These are phyloP conservation scores for Molothrus ater DNA, from an alignment of 2,797 vertebrate genomes.

Conservation along the genomic window DNA sequence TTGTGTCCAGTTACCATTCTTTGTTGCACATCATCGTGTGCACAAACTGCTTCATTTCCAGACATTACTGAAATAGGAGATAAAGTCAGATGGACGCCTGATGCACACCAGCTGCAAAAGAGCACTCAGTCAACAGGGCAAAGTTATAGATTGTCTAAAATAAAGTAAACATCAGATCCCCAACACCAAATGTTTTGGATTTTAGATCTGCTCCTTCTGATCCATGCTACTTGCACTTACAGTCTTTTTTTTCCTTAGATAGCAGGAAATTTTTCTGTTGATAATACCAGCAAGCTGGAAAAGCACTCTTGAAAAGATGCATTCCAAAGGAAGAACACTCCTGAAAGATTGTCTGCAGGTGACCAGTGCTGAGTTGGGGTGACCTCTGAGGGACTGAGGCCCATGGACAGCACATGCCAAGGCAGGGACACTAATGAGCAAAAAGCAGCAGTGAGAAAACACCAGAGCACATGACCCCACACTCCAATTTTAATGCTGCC, in stretches of 20 bases:
- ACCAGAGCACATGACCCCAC: neutral
- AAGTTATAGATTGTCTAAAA: neutral
- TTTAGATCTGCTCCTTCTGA: neutral
- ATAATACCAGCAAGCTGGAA: neutral
- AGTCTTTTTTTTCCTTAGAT: neutral
- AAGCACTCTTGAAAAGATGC: neutral
- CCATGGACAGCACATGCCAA: neutral
- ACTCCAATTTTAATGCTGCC: neutral
- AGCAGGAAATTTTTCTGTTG: neutral
- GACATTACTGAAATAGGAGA: neutral
- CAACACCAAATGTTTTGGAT: neutral
- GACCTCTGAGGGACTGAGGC: rapidly evolving
- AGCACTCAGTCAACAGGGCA: neutral
- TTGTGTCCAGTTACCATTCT: neutral
- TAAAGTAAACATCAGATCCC: neutral
- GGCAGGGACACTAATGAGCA: neutral
- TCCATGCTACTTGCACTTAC: neutral
- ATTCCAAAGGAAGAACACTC: neutral
- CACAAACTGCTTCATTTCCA: neutral
- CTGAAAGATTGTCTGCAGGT: neutral
- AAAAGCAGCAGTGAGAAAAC: neutral
- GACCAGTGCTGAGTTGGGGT: rapidly evolving
- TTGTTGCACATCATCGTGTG: neutral
- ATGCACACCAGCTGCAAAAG: neutral
- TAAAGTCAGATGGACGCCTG: neutral